A percentile compares a stretch with the other conserved stretches of the same genome.
Evolutionary conservation across 1,140 invertebrate species (phyloP).

Genomic region (Palaemon carinicauda): DNA sequence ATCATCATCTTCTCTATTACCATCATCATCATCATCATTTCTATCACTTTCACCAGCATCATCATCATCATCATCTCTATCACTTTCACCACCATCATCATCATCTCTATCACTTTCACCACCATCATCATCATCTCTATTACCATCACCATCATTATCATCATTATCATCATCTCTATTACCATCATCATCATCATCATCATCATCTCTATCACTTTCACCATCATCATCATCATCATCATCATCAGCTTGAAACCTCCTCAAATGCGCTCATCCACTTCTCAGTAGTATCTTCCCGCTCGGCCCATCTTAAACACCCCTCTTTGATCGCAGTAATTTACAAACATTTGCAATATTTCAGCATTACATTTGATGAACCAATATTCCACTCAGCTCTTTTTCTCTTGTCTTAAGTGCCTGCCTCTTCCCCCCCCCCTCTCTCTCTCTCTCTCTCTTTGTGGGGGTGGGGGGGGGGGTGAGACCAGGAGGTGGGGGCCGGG

Average conservation of each 20-base stretch:
- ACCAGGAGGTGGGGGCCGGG: too few species aligned
- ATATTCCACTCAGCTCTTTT: too few species aligned
- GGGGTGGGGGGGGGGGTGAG: too few species aligned
- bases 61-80: neutral
- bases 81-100: constrained; percentile 4
- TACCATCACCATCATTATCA: constrained; percentile 9
- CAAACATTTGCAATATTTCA: too few species aligned
- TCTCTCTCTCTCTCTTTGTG: too few species aligned
- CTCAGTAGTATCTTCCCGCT: neutral
- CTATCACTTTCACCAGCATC: neutral
- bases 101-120: neutral
- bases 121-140: neutral
- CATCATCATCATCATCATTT: neutral
- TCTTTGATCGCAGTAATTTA: neutral
- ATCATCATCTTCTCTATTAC: neutral
- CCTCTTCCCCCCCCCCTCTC: too few species aligned
- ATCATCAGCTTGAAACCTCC: neutral
- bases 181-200: neutral
- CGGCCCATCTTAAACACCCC: neutral
- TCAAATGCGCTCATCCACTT: neutral
- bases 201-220: neutral
- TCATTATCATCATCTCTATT: constrained; percentile 18
- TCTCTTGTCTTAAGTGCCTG: too few species aligned
- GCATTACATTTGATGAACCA: too few species aligned
- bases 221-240: constrained; percentile 9